Percentiles rank a stretch among this genome's conserved stretches.
phyloP scores from a whole-genome alignment of 1,140 invertebrate species.

The Scaptomyza montana region DNA sequence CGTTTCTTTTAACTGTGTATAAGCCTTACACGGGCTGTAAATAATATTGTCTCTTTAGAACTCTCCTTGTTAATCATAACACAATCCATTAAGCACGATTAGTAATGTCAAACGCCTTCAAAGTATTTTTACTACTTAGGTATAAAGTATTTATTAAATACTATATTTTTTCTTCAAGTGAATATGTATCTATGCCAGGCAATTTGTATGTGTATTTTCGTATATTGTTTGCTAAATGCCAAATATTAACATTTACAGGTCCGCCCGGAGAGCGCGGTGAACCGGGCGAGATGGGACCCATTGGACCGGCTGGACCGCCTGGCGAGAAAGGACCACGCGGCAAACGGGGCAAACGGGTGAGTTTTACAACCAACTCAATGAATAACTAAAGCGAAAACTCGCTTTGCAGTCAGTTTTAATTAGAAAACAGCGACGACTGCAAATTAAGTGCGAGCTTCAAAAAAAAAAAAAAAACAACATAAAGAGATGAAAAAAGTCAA shows the following conservation, averaged over 20 bases:
- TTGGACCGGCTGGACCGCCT: conserved; percentile 91
- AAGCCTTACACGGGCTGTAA: background rate
- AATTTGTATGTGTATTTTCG: conserved; percentile 39
- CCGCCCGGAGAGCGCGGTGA: conserved; percentile 90
- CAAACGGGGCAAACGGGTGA: conserved; percentile 90
- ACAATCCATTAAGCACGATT: too few species aligned
- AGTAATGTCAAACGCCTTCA: too few species aligned
- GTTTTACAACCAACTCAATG: conserved; percentile 56
- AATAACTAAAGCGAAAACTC: conserved; percentile 44
- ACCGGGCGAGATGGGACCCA: conserved; percentile 93
- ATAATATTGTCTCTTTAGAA: too few species aligned
- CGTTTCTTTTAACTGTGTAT: too few species aligned
- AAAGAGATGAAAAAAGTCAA: background rate
- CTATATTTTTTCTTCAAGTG: conserved; percentile 17
- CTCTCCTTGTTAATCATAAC: too few species aligned
- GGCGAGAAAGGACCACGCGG: conserved; percentile 87
- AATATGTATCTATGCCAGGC: conserved; percentile 29
- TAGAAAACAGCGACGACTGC: conserved; percentile 53
- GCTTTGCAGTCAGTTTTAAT: conserved; percentile 77
- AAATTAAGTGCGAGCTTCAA: conserved; percentile 52
- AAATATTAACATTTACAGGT: conserved; percentile 85
- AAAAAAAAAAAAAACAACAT: background rate
- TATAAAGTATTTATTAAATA: background rate
- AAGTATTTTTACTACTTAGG: too few species aligned
- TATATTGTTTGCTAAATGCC: conserved; percentile 26